Conservation (phyloP, 2,797 vertebrate genomes). For the Otolemur crassicaudatus region DNA sequence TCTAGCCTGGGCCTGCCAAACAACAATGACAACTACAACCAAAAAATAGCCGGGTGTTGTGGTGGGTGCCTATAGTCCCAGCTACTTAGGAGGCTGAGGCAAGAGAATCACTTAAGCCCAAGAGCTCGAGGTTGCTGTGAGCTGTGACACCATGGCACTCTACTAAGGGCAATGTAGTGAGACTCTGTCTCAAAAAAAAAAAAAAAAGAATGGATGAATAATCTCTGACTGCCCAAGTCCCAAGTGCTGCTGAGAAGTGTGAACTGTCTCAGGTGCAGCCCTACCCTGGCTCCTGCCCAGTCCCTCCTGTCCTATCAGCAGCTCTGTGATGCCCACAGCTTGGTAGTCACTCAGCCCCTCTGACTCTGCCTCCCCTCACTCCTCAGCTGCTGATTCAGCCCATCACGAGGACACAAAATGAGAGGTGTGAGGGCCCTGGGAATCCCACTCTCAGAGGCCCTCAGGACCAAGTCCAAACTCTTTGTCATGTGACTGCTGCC, state of each 20-base stretch:
- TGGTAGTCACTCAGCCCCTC: background rate
- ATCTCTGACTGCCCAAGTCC: background rate
- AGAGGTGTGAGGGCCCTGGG: background rate
- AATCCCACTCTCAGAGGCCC: background rate
- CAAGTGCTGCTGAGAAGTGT: conserved; percentile 55
- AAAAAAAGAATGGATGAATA: background rate
- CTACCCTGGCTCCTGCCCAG: background rate
- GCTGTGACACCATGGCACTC: too few relatives aligned
- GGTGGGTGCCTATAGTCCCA: too few relatives aligned
- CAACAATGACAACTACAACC: too few relatives aligned
- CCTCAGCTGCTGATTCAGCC: background rate
- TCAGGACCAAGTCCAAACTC: background rate
- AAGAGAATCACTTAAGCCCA: too few relatives aligned
- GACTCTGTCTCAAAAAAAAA: too few relatives aligned
- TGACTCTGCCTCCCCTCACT: background rate
- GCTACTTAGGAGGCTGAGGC: too few relatives aligned
- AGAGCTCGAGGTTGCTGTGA: too few relatives aligned
- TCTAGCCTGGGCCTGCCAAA: too few relatives aligned
- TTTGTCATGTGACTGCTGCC: background rate
- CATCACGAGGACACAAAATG: background rate
- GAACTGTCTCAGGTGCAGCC: conserved; percentile 72
- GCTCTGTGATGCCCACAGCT: background rate
- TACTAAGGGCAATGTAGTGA: too few relatives aligned
- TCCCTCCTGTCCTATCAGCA: background rate
- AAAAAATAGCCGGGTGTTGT: too few relatives aligned